Evolutionary conservation across 2,888 invertebrate species (phyloP), one percentile per base, ranked within the genome.

Genomic region (Pachycephus smyrnensis): DNA sequence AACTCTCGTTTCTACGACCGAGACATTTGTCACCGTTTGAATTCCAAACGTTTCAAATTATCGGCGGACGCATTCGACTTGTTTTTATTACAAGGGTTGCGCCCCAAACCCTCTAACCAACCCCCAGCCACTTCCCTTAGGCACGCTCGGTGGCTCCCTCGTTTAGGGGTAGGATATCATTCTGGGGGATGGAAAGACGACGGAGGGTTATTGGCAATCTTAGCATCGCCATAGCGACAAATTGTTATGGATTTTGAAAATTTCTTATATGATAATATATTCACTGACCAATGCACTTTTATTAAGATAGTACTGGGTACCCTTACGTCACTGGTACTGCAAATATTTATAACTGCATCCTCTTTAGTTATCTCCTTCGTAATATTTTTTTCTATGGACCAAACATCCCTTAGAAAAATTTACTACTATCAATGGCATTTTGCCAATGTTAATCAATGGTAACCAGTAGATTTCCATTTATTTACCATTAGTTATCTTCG

Each of bases 71-170:
- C 69, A 55, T 73, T 74, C n/a, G 76, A 55, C 75, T 76, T 80
- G 73, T 80, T 78, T 75, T 75, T 80, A 36, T 76, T 78, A 76
- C 78, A 76, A 78, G 78, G 76, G 80, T 71, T 77, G 77, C 30
- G 31, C 30, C 30, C 12, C 68, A 6, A 32, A 31, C 11, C 31
- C 69, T n/a, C 37, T 33, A 37, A 69, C 30, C 69, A 31, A 23
- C 12, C 12, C n/a, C 40, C 40, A 23, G 40, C 40, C 23, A 15
- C 40, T 55, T 15, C 23, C 23, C 6, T 55, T 23, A 2, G 40
- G 23, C 40, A 55, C 40, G 55, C 68, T 40, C 12, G 15, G 9
- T 12, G 37, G 40, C 23, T 55, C 9, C 40, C 0, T 55, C 23
- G 23, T 4, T 23, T 23, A 23, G 23, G 40, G 23, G 1, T 55